A percentile compares a stretch with the other conserved stretches of the same genome.
phyloP scores from a whole-genome alignment of 2,797 vertebrate genomes.

The Microctenopoma lineatum region DNA sequence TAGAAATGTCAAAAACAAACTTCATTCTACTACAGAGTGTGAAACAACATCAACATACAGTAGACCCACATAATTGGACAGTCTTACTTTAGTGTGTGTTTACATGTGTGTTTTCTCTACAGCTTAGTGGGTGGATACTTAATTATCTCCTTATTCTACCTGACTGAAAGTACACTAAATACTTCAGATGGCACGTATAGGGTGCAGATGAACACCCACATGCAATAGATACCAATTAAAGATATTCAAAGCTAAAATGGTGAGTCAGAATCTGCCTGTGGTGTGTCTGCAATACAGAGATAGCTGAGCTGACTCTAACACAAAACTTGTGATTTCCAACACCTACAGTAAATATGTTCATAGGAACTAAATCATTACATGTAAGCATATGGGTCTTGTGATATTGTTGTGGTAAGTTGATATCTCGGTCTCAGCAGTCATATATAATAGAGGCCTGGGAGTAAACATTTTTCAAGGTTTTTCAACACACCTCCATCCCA shows the following conservation, averaged over 20 bases:
- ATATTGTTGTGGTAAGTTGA: slow-evolving; percentile 10
- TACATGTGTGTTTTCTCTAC: slow-evolving; percentile 11
- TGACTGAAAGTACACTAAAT: slow-evolving; percentile 49
- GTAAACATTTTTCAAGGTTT: background rate
- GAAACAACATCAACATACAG: background rate
- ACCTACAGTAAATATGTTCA: slow-evolving; percentile 32
- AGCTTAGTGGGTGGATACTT: slow-evolving; percentile 45
- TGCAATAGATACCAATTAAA: slow-evolving; percentile 48
- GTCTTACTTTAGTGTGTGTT: slow-evolving; percentile 15
- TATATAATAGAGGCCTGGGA: background rate
- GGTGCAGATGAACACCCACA: slow-evolving; percentile 46
- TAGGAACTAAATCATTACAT: slow-evolving; percentile 23
- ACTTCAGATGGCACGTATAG: slow-evolving; percentile 37
- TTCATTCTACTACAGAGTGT: no score
- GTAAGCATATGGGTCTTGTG: slow-evolving; percentile 3
- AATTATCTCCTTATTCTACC: slow-evolving; percentile 58
- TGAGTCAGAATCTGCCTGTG: slow-evolving; percentile 39
- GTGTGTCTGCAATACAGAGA: slow-evolving; percentile 17
- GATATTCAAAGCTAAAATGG: slow-evolving; percentile 38
- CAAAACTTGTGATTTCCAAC: slow-evolving; percentile 15
- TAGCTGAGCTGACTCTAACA: slow-evolving; percentile 18
- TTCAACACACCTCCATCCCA: background rate
- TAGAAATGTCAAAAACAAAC: no score
- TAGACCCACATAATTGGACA: background rate
- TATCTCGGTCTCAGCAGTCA: background rate